phyloP scores from a whole-genome alignment of 2,797 vertebrate species.

The Pseudopleuronectes americanus region DNA sequence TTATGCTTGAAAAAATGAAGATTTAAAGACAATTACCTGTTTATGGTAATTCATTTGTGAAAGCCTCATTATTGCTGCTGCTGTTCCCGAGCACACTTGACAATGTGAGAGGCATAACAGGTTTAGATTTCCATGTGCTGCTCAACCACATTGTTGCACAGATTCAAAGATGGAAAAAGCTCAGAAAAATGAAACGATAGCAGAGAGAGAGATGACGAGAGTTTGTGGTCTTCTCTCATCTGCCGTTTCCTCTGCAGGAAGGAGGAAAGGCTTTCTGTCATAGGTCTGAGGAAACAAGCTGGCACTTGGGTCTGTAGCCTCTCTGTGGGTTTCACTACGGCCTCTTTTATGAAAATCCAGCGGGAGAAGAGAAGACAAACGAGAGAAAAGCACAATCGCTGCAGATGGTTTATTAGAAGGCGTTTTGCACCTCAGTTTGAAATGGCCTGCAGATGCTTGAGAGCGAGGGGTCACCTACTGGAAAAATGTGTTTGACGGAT shows the following conservation, averaged over 20 bases:
- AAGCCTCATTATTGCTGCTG: no score
- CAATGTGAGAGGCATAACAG: no score
- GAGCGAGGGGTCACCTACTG: conserved; percentile 20
- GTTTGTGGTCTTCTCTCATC: conserved; percentile 19
- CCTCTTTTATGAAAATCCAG: no score
- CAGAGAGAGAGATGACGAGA: background rate
- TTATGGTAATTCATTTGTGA: no score
- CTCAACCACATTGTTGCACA: conserved; percentile 16
- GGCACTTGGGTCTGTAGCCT: conserved; percentile 30
- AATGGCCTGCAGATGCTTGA: conserved; percentile 17
- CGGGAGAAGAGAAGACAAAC: conserved; percentile 9
- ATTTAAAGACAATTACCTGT: no score
- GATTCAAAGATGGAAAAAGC: conserved; percentile 17
- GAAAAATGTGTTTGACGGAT: conserved; percentile 19
- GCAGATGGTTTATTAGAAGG: conserved; percentile 15
- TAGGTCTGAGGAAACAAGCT: conserved; percentile 22
- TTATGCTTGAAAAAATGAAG: no score
- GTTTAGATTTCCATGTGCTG: conserved; percentile 1
- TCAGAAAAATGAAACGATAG: background rate
- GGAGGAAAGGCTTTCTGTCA: conserved; percentile 35
- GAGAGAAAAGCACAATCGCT: conserved; percentile 5
- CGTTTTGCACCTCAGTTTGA: conserved; percentile 17
- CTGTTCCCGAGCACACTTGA: no score
- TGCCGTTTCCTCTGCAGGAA: conserved; percentile 32
- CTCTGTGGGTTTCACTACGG: no score